Percentiles rank a stretch among this genome's conserved stretches.
These are phyloP conservation scores for Anableps anableps DNA, from an alignment of 2,797 vertebrate species.

Conservation along the genomic window DNA sequence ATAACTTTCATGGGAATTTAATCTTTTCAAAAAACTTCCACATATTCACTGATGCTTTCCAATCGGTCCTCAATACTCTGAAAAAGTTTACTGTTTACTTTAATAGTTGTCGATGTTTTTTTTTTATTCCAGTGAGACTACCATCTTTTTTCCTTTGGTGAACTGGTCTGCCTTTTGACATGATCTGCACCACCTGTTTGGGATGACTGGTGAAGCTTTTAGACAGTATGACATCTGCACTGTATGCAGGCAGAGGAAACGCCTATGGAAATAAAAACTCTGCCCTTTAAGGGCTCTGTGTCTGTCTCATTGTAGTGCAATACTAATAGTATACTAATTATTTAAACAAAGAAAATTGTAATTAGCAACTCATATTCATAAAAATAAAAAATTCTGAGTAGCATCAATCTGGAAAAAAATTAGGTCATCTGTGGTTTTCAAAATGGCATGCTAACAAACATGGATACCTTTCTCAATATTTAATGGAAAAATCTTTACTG, in stretches of 20 bases:
- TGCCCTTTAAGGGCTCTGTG: too few relatives aligned
- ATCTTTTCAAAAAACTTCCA: background rate
- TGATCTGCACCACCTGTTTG: background rate
- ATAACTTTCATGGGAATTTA: too few relatives aligned
- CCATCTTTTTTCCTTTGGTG: too few relatives aligned
- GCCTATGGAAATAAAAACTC: background rate
- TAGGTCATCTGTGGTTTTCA: background rate
- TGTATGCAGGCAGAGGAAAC: background rate
- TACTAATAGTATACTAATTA: background rate
- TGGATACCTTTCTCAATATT: background rate
- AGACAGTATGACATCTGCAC: background rate
- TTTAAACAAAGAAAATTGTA: background rate
- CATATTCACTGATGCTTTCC: background rate
- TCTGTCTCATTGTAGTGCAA: background rate
- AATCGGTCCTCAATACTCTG: background rate
- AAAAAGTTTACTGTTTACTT: background rate
- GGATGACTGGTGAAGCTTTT: background rate
- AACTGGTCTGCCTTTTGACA: background rate
- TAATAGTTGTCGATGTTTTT: background rate
- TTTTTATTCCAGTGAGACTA: background rate
- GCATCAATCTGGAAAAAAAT: background rate
- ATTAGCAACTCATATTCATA: background rate
- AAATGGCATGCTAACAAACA: background rate
- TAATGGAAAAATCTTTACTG: background rate
- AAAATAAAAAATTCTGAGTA: background rate